Evolutionary conservation across 2,888 invertebrate species (phyloP), one percentile per base, ranked within the genome.

Genomic region (Baronia brevicornis): DNA sequence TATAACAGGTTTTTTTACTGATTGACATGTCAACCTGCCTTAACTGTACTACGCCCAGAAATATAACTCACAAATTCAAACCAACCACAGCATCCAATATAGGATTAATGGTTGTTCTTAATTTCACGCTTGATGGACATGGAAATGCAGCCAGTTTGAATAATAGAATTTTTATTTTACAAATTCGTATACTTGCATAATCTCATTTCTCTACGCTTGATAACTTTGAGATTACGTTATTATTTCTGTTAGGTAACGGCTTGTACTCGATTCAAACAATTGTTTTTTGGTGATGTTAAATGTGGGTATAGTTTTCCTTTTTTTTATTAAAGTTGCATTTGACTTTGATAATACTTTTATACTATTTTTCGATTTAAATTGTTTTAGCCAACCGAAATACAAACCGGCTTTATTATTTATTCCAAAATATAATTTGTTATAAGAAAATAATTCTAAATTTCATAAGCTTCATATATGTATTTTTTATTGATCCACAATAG

Each of bases 101-200:
- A 44, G 41, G 43, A 44, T 43, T 42, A 50, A 50, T 51, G 51
- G 46, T 47, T 48, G 53, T 56, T 53, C 42, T 50, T 64, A 56
- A 68, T 69, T 68, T 67, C 58, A 64, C 58, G 66, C 57, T 61
- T 61, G 55, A 54, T 50, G 50, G 53, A 62, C 49, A 57, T 54
- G 45, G 40, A 51, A 62, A 56, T 54, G 45, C 51, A 44, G 51
- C 44, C 43, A 38, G 41, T 44, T 46, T 51, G 43, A 41, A 31
- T 31, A 26, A 43, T 34, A 13, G 18, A 33, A 38, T 18, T 40
- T 30, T 42, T 39, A 28, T 40, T 41, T 40, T 32, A 28, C 28
- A 37, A 37, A 37, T 36, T 22, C 22, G 33, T 36, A 7, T 26
- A 29, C 18, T 30, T 36, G 15, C 29, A 35, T 29, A 35, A 30